Percentiles rank a stretch among this genome's conserved stretches.
Evolutionary conservation across 2,888 invertebrate genomes (phyloP).

Genomic region (Bembecia ichneumoniformis): DNA sequence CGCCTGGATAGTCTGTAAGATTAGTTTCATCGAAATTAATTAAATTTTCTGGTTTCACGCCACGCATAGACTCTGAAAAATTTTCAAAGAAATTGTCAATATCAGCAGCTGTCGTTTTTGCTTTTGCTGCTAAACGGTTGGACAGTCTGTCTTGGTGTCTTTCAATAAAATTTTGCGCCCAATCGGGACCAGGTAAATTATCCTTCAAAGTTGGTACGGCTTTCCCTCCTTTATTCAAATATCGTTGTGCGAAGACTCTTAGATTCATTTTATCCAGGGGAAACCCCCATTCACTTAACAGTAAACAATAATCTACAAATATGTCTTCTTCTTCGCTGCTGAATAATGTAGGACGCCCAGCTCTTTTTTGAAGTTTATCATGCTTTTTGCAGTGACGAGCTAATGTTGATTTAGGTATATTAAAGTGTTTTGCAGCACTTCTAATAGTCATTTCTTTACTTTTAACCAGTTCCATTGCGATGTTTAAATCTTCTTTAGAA

Average conservation of each 20-base stretch:
- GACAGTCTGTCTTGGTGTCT: conserved; percentile 8
- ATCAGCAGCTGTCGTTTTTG: conserved; percentile 2
- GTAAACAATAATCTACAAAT: conserved; percentile 3
- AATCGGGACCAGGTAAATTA: conserved; percentile 10
- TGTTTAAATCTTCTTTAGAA: conserved; percentile 2
- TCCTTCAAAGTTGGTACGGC: conserved; percentile 6
- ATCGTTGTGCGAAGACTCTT: conserved; percentile 8
- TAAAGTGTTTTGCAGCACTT: conserved; percentile 3
- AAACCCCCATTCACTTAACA: conserved; percentile 9
- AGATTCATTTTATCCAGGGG: conserved; percentile 9
- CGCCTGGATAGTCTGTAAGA: neutral
- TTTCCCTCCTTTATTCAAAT: conserved; percentile 11
- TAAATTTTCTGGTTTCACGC: neutral
- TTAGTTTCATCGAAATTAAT: neutral
- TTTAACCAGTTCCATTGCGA: conserved; percentile 3
- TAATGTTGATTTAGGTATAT: conserved; percentile 4
- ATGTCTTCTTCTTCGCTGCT: conserved; percentile 6
- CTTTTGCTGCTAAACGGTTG: conserved; percentile 6
- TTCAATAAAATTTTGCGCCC: conserved; percentile 9
- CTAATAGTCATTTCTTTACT: conserved; percentile 3
- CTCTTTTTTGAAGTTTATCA: conserved; percentile 7
- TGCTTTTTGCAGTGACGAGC: conserved; percentile 3
- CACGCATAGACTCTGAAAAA: neutral
- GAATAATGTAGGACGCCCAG: conserved; percentile 11
- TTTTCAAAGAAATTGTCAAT: neutral